Percentiles rank a stretch among this genome's conserved stretches.
Evolutionary conservation across 2,113 vertebrate species (phyloP).

Genomic region (Procapra przewalskii): DNA sequence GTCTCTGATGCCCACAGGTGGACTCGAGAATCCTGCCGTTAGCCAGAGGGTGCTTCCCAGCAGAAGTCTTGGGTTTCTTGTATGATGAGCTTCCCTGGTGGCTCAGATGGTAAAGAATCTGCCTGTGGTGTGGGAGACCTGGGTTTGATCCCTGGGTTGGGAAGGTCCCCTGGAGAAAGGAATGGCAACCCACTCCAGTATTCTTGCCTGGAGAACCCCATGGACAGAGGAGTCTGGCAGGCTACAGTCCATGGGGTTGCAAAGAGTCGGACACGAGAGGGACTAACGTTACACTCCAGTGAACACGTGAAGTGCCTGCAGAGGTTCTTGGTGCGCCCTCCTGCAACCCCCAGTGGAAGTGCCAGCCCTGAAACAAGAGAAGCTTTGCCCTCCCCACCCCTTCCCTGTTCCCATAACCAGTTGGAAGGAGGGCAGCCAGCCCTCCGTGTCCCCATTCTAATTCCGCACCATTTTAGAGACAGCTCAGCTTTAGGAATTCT

Average conservation of each 20-base stretch:
- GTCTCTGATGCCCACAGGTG: background rate
- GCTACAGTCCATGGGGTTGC: background rate
- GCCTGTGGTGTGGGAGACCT: background rate
- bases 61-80: background rate
- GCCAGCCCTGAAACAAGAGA: background rate
- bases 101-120: background rate
- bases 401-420: background rate
- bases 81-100: background rate
- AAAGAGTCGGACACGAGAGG: background rate
- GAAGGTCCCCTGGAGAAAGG: background rate
- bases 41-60: background rate
- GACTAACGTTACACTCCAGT: background rate
- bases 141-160: background rate
- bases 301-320: background rate
- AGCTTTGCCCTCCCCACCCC: background rate
- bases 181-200: background rate
- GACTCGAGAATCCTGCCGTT: background rate
- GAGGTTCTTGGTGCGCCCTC: background rate
- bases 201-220: background rate
- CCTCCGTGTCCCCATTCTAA: background rate
- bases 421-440: background rate
- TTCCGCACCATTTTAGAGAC: background rate
- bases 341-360: accelerated
- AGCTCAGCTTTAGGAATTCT: background rate
- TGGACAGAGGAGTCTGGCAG: background rate